Percentiles rank a stretch among this genome's conserved stretches.
phyloP scores from a whole-genome alignment of 2,797 vertebrate species.

The Pseudotriccus pelzelni region DNA sequence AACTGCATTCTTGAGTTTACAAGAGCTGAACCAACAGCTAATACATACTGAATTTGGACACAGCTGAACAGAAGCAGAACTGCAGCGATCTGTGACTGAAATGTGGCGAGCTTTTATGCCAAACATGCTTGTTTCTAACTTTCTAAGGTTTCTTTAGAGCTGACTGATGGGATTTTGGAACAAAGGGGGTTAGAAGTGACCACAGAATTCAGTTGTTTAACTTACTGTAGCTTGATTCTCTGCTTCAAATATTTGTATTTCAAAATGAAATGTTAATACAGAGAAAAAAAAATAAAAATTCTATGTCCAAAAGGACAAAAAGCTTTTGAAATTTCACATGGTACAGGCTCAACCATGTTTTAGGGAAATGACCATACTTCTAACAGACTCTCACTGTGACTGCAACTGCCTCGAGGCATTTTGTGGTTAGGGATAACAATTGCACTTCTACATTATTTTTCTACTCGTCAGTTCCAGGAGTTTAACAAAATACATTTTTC shows the following conservation, averaged over 20 bases:
- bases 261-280: neutral
- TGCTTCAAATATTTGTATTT: neutral
- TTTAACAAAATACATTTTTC: conserved; percentile 32
- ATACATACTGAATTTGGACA: neutral
- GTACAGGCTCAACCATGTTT: neutral
- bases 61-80: neutral
- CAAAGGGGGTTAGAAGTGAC: neutral
- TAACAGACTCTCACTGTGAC: conserved; percentile 33
- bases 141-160: neutral
- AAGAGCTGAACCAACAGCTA: neutral
- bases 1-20: neutral
- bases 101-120: neutral
- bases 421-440: conserved; percentile 38
- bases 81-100: neutral
- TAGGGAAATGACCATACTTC: neutral
- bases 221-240: neutral
- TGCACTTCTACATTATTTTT: conserved; percentile 23
- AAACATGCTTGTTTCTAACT: neutral
- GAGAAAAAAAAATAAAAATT: neutral
- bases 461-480: neutral
- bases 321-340: neutral
- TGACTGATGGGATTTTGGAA: neutral
- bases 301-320: neutral
- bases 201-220: neutral
- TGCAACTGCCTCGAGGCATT: conserved; percentile 8